These are phyloP conservation scores for Orgyia antiqua DNA, from an alignment of 2,888 invertebrate species.

Conservation along the genomic window DNA sequence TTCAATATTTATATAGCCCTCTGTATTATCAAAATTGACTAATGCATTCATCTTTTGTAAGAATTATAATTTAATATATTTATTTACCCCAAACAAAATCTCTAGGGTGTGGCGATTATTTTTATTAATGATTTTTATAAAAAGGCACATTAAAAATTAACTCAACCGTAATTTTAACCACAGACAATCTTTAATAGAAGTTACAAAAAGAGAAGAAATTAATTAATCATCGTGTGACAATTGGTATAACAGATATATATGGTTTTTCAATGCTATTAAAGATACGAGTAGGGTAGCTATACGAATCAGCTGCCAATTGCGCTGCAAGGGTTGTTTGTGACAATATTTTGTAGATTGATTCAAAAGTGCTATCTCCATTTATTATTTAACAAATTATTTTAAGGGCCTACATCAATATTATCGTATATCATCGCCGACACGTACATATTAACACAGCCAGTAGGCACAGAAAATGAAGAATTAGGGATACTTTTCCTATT, in stretches of 20 bases:
- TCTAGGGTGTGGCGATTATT: constrained; percentile 45
- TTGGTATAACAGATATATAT: constrained; percentile 31
- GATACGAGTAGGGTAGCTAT: constrained; percentile 24
- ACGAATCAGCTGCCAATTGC: constrained; percentile 22
- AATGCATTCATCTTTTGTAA: constrained; percentile 5
- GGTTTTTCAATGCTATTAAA: constrained; percentile 14
- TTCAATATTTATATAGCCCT: no score
- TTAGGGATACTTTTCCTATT: no score
- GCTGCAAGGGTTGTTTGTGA: constrained; percentile 36
- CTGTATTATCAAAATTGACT: constrained; percentile 11
- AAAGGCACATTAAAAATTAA: constrained; percentile 36
- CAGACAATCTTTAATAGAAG: constrained; percentile 48
- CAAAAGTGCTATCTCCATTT: no score
- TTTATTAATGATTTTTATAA: constrained; percentile 31
- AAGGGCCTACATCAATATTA: no score
- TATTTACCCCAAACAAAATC: constrained; percentile 32
- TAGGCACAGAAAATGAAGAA: no score
- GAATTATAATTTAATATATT: constrained; percentile 8
- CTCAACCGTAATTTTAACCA: constrained; percentile 50
- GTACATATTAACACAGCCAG: no score
- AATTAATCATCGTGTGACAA: constrained; percentile 53
- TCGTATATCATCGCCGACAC: no score
- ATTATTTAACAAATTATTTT: no score
- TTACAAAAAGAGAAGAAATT: constrained; percentile 34
- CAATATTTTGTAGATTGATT: constrained; percentile 1